These are phyloP conservation scores for Lithosia quadra DNA, from an alignment of 2,888 invertebrate genomes.

Conservation along the genomic window DNA sequence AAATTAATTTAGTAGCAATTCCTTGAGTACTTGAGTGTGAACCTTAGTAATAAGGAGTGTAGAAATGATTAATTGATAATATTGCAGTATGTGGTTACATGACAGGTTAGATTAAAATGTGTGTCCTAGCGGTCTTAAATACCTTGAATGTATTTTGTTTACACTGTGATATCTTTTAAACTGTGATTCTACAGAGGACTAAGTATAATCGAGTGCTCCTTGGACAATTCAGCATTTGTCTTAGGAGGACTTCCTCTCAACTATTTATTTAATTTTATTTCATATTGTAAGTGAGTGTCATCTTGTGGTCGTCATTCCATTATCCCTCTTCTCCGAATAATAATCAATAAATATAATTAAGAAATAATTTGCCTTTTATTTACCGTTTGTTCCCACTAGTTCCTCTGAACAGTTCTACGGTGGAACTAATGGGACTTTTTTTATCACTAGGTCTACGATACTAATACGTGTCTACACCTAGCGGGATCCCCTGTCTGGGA, in stretches of 20 bases:
- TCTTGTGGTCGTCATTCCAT: slow-evolving; percentile 61
- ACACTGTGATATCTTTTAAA: slow-evolving; percentile 83
- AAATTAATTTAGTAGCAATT: slow-evolving; percentile 66
- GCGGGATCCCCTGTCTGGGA: too few relatives aligned
- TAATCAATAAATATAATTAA: slow-evolving; percentile 54
- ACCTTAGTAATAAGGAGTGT: slow-evolving; percentile 58
- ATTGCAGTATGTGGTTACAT: slow-evolving; percentile 62
- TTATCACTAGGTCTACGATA: too few relatives aligned
- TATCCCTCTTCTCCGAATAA: slow-evolving; percentile 49
- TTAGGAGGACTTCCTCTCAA: slow-evolving; percentile 51
- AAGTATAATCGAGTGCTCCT: slow-evolving; percentile 60
- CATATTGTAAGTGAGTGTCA: slow-evolving; percentile 31
- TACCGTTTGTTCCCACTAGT: too few relatives aligned
- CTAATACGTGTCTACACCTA: too few relatives aligned
- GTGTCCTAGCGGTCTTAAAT: slow-evolving; percentile 46
- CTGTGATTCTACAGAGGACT: slow-evolving; percentile 77
- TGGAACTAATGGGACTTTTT: too few relatives aligned
- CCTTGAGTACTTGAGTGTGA: slow-evolving; percentile 76
- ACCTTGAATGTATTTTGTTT: slow-evolving; percentile 64
- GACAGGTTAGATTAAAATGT: slow-evolving; percentile 62
- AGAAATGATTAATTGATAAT: slow-evolving; percentile 62
- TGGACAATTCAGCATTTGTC: slow-evolving; percentile 48
- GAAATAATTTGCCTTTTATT: slow-evolving; percentile 37
- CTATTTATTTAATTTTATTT: slow-evolving; percentile 48
- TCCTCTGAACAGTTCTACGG: too few relatives aligned